Conservation (phyloP, 2,888 invertebrate species). For the Empis stercorea region DNA sequence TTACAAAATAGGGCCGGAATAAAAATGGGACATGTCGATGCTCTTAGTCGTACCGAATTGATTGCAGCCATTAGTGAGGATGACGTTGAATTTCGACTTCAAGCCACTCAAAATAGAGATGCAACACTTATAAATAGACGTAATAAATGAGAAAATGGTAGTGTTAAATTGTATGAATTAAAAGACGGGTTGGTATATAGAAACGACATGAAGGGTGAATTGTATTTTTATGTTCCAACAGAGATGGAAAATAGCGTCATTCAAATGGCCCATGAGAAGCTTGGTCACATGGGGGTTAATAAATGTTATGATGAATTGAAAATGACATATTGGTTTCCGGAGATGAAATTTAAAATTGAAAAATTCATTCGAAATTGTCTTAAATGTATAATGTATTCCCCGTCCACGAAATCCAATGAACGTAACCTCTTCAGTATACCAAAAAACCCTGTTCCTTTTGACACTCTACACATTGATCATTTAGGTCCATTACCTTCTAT, state of each 20-base stretch:
- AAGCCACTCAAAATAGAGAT: conserved; percentile 5
- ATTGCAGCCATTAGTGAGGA: conserved; percentile 9
- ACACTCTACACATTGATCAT: no score
- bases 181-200: conserved; percentile 5
- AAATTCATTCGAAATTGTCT: conserved; percentile 4
- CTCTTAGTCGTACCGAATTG: conserved; percentile 9
- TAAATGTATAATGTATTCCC: conserved; percentile 3
- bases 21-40: conserved; percentile 9
- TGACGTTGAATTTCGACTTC: conserved; percentile 11
- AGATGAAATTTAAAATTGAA: conserved; percentile 13
- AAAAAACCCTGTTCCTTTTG: background rate
- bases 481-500: no score
- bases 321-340: conserved; percentile 10
- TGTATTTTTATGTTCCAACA: conserved; percentile 9
- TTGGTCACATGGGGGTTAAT: conserved; percentile 7
- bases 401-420: background rate
- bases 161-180: conserved; percentile 1
- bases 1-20: conserved; percentile 13
- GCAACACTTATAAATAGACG: background rate
- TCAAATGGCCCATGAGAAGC: conserved; percentile 4
- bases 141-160: conserved; percentile 1
- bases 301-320: background rate
- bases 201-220: conserved; percentile 1
- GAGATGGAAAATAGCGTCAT: background rate
- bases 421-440: background rate